Base-by-base conservation (phyloP, 2,888 invertebrate genomes). In the Lasioglossum oenotherae region DNA sequence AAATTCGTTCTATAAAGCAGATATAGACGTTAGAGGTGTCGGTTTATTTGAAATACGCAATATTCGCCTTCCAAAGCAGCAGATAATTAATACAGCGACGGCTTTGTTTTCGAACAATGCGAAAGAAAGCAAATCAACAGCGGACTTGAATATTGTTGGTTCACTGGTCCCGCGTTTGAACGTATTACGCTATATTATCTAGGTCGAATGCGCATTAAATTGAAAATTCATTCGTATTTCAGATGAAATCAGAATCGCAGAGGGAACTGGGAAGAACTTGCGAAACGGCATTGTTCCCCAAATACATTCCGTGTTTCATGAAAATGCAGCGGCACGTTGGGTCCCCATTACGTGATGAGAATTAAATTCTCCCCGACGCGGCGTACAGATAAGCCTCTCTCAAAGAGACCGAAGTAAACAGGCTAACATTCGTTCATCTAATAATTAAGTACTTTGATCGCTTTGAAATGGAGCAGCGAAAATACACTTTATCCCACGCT, bases 331-430 rank as follows among this genome's bases (percentile, higher is more conserved):
- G 74, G 89, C 90, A 84, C 88, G 85, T 81, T 79, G 87, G 71
- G 81, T 75, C 86, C 80, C 81, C 78, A 90, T 90, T 89, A 87
- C 89, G 90, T 85, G 84, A 90, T 89, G 86, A 84, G 90, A 85
- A 86, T 84, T 81, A 80, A 86, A 81, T 84, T 84, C 72, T 41
- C 41, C 53, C 10, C 23, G 64, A 16, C 46, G 1, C 46, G 23
- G 53, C 74, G 57, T 71, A 67, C 80, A 41, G 73, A 67, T 81
- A 74, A 46, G 74, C 82, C 80, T 75, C 64, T 75, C 77, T 78
- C 64, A 46, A 64, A 73, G 64, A 46, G 79, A 53, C 57, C 67
- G 71, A 35, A 69, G 77, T 71, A 80, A 82, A 74, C 79, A 74
- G 53, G 72, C 72, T 57, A 80, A 77, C 77, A 79, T 81, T 82